Evolutionary conservation across 1,140 invertebrate genomes (phyloP), one percentile per base, ranked within the genome.

Genomic region (Neodiprion lecontei): DNA sequence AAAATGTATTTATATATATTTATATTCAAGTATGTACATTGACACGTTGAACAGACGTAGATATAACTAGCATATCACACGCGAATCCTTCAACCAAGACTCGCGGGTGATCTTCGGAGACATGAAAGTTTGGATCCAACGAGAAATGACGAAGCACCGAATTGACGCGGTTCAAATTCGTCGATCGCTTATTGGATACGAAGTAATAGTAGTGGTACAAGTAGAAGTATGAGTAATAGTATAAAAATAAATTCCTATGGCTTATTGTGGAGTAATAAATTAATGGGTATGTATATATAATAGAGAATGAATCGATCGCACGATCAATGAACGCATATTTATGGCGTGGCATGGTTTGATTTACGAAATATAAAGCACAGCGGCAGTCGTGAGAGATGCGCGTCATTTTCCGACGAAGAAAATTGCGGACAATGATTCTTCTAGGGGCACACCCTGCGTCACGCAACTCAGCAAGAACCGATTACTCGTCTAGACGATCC

Each of bases 11-110:
- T 61, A 61, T 61, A 61, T 61, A 61, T 14, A 9, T 12, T 40
- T 86, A 83, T 86, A 87, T 87, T 86, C 86, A 86, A 84, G 87
- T 80, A 74, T 48, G 48, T 69, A 70, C 73, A 74, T 53, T 65
- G 23, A 70, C 28, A 70, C 70, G 17, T 48, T 69, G 53, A 69
- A 69, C 69, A 61, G 9, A 40, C 61, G 47, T 49, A 61, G 28
- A 61, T 12, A 61, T 61, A 12, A 14, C 53, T 61, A 61, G 53
- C 11, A 40, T 61, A 61, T 40, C 77, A 75, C 69, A 78, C 74
- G 72, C 65, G 74, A 80, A 78, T 78, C 79, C 76, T 76, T 69
- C 78, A 76, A 75, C 70, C 68, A 65, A 10, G 67, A 76, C 72
- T 75, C 76, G 80, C 53, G 28, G 28, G 28, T 40, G 28, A 40